phyloP scores from a whole-genome alignment of 2,113 vertebrate genomes.

The Platysteira castanea region DNA sequence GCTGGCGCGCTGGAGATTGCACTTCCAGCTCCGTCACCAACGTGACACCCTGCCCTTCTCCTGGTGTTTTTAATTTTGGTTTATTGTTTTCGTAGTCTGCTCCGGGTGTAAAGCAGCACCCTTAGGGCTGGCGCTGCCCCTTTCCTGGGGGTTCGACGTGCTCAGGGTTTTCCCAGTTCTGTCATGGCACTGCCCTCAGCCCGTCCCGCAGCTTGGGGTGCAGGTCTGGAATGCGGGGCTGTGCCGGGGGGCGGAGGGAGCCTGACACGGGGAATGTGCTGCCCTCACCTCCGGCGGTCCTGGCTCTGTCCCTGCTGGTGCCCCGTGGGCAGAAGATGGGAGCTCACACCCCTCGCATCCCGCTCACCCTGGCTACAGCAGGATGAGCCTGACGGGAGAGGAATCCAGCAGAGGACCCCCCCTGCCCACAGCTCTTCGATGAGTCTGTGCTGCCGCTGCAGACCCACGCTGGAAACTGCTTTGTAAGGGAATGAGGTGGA shows the following conservation, averaged over 20 bases:
- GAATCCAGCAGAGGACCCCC: not conserved
- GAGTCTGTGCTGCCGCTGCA: not conserved
- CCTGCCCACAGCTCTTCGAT: fast-evolving
- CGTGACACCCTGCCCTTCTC: not conserved
- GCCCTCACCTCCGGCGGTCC: not conserved
- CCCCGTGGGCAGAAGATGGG: not conserved
- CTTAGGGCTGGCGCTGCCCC: not conserved
- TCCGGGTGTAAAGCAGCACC: not conserved
- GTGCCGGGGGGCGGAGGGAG: not conserved
- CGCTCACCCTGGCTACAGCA: fast-evolving
- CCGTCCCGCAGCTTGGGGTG: not conserved
- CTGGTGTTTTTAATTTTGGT: not conserved
- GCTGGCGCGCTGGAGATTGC: fast-evolving
- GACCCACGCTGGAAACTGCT: not conserved
- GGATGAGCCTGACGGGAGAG: not conserved
- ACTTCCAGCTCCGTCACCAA: not conserved
- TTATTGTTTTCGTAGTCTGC: not conserved
- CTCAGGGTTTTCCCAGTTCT: not conserved
- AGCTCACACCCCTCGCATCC: fast-evolving
- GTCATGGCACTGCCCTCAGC: not conserved
- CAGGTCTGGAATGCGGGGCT: not conserved
- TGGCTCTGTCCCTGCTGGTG: no score
- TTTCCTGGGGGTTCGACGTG: fast-evolving
- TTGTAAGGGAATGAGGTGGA: not conserved
- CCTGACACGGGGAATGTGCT: fast-evolving